Percentiles rank a stretch among this genome's conserved stretches.
Evolutionary conservation across 2,113 vertebrate genomes (phyloP).

Genomic region (Megaceryle maxima): DNA sequence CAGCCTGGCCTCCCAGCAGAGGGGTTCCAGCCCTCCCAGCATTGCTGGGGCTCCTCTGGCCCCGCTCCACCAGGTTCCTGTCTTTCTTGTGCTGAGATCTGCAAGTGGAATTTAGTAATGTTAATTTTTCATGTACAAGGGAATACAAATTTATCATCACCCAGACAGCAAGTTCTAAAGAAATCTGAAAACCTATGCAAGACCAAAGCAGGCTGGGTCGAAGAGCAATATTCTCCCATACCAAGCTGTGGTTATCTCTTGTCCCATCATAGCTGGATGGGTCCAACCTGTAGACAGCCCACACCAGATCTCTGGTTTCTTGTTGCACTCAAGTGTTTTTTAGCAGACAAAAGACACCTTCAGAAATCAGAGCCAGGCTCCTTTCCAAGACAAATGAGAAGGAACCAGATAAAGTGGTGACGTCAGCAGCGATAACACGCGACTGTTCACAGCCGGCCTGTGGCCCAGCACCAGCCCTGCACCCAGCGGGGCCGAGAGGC

Average conservation of each 20-base stretch:
- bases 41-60: background rate
- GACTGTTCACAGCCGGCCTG: background rate
- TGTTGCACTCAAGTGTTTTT: background rate
- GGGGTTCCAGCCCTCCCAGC: background rate
- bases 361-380: background rate
- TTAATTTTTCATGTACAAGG: background rate
- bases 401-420: background rate
- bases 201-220: background rate
- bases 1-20: background rate
- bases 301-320: background rate
- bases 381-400: background rate
- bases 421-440: background rate
- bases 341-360: constrained; percentile 6
- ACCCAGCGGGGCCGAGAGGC: background rate
- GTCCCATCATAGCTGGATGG: background rate
- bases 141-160: background rate
- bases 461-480: background rate
- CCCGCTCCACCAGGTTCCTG: background rate
- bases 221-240: background rate
- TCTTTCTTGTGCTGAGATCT: background rate
- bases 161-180: background rate
- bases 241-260: accelerated
- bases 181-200: background rate
- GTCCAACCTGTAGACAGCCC: background rate
- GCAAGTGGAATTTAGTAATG: background rate